Percentiles rank a stretch among this genome's conserved stretches.
Conservation (phyloP, 1,140 invertebrate genomes). For the Ladona fulva region DNA sequence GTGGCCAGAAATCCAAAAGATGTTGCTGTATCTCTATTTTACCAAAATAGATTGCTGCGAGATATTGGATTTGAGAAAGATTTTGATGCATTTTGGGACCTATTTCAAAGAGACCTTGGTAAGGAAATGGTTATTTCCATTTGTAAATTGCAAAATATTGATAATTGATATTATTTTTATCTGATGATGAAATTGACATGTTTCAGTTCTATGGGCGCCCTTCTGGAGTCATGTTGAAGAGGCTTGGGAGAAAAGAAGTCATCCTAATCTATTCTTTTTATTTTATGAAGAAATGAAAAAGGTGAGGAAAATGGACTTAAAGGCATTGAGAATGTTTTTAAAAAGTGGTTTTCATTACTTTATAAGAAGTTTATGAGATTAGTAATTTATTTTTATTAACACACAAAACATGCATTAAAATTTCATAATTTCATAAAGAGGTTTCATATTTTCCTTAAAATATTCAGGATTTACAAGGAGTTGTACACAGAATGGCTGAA, state of each 20-base stretch:
- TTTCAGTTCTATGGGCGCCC: conserved; percentile 50
- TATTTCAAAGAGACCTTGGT: conserved; percentile 28
- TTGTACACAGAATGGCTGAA: conserved; percentile 50
- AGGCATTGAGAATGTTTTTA: no score
- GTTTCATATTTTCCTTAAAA: background rate
- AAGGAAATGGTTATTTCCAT: background rate
- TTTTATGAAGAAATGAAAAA: conserved; percentile 70
- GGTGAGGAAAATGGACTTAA: conserved; percentile 29
- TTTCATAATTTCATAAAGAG: no score
- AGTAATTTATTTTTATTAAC: no score
- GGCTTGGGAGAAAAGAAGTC: conserved; percentile 52
- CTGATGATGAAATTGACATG: background rate
- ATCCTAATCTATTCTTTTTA: conserved; percentile 62
- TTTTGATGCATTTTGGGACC: conserved; percentile 32
- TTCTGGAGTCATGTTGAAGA: conserved; percentile 66
- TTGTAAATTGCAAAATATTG: background rate
- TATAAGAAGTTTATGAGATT: no score
- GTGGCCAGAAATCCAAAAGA: conserved; percentile 42
- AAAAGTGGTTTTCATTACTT: no score
- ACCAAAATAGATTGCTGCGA: conserved; percentile 36
- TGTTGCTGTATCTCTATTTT: conserved; percentile 39
- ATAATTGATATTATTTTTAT: background rate
- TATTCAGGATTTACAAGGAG: conserved; percentile 47
- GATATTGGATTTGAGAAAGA: background rate
- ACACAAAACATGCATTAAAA: no score